Base-by-base conservation (phyloP, 2,888 invertebrate genomes). In the Phragmatobia fuliginosa region DNA sequence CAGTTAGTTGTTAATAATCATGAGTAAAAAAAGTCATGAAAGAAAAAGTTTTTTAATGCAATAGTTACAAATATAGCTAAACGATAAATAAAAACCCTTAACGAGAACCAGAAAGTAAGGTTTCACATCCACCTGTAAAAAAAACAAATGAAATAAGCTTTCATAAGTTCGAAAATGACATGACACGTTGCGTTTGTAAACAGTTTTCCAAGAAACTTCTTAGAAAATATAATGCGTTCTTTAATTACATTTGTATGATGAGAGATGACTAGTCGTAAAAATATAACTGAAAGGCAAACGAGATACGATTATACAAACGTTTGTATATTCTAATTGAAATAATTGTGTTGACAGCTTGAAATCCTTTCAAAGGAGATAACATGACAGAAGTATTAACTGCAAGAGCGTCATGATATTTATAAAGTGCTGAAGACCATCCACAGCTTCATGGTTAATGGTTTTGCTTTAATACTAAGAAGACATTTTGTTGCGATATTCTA, bases 331-430 rank as follows among this genome's bases (percentile, higher is more conserved):
- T 56, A 28, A 56, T 16, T 63, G 41, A 59, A 66, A 66, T 60
- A 66, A 66, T 60, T 60, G 60, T 66, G 66, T 32, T 66, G 66
- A 66, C 58, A 64, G 32, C 32, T 60, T 60, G 60, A 66, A 60
- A 33, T 60, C 33, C 32, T 68, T 75, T 72, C 64, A 71, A 76
- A 73, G 67, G 74, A 41, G 68, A 58, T 61, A 63, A 32, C 32
- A 62, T 32, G 58, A 66, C 38, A 36, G 45, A 58, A 36, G 56
- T 56, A 58, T 58, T 28, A 31, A 14, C 25, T 33, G 56, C 18
- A 21, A 31, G n/a, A 65, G 36, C 33, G 38, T 25, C 38, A 16
- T 33, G 52, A 33, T 64, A 64, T 64, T 58, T 65, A 56, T 63
- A 49, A 49, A n/a, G 41, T 32, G 11, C 8, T 18, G 14, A 41